phyloP scores from a whole-genome alignment of 2,888 invertebrate species.

The Saturnia japonica region DNA sequence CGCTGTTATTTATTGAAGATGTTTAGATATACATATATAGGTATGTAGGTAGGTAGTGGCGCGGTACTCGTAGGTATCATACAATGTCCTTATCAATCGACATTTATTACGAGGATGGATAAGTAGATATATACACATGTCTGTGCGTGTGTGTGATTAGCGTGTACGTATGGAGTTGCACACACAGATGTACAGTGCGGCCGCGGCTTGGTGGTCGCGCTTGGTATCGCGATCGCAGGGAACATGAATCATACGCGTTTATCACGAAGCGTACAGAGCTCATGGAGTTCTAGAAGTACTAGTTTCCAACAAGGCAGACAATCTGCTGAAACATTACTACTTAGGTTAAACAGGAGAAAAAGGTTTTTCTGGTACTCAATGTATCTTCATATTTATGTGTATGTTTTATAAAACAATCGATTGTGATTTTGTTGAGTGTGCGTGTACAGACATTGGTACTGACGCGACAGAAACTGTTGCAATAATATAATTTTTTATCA shows the following conservation, averaged over 20 bases:
- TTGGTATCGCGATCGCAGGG: not conserved
- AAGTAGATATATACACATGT: conserved; percentile 1
- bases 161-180: not conserved
- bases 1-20: not conserved
- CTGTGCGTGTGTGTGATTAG: not conserved
- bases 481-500: no score
- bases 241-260: not conserved
- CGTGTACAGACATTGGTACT: no score
- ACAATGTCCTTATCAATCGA: not conserved
- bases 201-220: no score
- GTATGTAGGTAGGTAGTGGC: not conserved
- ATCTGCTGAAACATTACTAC: not conserved
- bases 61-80: not conserved
- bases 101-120: conserved; percentile 8
- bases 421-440: no score
- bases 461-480: no score
- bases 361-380: no score
- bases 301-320: not conserved
- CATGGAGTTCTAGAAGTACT: not conserved
- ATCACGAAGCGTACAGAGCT: not conserved
- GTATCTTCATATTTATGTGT: no score
- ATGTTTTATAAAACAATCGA: no score
- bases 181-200: not conserved
- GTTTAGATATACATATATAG: not conserved
- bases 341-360: not conserved